Conservation (phyloP, 92 coral and sea anemone genomes). For the Phenganax stokvisi region DNA sequence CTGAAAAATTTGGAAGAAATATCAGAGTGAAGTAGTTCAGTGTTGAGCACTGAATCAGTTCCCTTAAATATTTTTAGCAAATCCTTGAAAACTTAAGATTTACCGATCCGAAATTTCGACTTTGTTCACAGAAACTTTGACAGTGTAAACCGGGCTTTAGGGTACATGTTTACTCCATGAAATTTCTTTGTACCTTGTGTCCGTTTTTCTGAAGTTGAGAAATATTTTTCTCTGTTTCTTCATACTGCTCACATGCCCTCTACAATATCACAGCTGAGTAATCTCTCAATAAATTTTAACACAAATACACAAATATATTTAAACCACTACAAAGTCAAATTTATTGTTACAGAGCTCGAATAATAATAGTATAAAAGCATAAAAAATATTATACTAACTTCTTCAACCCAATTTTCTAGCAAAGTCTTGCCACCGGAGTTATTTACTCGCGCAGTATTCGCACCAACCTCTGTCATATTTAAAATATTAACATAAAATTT, state of each 20-base stretch:
- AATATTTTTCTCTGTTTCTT: conserved; percentile 56
- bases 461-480: conserved; percentile 61
- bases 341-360: background rate
- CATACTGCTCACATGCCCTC: conserved; percentile 81
- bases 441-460: conserved; percentile 67
- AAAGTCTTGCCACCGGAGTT: conserved; percentile 86
- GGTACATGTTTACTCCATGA: no score
- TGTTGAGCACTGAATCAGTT: no score
- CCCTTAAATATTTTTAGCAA: no score
- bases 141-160: no score
- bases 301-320: no score
- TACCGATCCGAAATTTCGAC: no score
- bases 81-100: no score
- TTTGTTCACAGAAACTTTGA: no score
- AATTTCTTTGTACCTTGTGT: conserved; percentile 59
- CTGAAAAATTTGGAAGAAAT: no score
- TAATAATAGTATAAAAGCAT: background rate
- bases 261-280: conserved; percentile 13
- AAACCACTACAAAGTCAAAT: no score
- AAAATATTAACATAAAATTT: background rate
- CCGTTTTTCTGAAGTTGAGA: conserved; percentile 72
- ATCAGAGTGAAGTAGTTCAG: no score
- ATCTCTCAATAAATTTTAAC: background rate
- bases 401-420: conserved; percentile 99
- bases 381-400: conserved; percentile 51